A percentile compares a stretch with the other conserved stretches of the same genome.
Conservation (phyloP, 2,797 vertebrate genomes). For the Gadopsis bispinosus region DNA sequence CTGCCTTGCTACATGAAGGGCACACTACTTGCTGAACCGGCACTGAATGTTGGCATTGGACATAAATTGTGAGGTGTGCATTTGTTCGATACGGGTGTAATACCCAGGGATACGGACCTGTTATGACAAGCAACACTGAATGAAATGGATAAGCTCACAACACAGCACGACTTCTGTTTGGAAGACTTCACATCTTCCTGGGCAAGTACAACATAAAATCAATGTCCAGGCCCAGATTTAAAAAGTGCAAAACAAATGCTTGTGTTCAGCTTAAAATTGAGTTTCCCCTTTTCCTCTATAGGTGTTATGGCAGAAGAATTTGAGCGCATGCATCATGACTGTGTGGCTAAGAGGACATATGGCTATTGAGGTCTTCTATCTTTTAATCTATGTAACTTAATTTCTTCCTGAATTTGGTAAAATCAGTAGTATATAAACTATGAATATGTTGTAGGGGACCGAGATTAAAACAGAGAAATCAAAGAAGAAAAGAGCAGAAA, state of each 20-base stretch:
- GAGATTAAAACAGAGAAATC: not conserved
- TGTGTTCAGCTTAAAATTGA: not conserved
- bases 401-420: not conserved
- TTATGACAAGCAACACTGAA: not conserved
- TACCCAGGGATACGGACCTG: not conserved
- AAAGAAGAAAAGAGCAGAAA: not conserved
- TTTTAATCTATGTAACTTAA: too few relatives aligned
- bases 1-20: not conserved
- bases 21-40: not conserved
- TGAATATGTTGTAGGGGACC: not conserved
- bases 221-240: not conserved
- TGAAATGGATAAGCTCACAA: not conserved
- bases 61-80: not conserved
- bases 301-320: not conserved
- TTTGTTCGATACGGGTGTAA: slow-evolving; percentile 2
- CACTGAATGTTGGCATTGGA: not conserved
- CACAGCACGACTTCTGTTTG: not conserved
- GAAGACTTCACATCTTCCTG: not conserved
- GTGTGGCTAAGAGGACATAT: not conserved
- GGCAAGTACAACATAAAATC: slow-evolving; percentile 1
- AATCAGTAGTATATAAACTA: not conserved
- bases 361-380: not conserved
- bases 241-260: not conserved
- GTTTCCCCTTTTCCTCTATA: not conserved
- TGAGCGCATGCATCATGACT: not conserved